Base-by-base conservation (phyloP, 2,113 vertebrate genomes). In the Empidonax alnorum region DNA sequence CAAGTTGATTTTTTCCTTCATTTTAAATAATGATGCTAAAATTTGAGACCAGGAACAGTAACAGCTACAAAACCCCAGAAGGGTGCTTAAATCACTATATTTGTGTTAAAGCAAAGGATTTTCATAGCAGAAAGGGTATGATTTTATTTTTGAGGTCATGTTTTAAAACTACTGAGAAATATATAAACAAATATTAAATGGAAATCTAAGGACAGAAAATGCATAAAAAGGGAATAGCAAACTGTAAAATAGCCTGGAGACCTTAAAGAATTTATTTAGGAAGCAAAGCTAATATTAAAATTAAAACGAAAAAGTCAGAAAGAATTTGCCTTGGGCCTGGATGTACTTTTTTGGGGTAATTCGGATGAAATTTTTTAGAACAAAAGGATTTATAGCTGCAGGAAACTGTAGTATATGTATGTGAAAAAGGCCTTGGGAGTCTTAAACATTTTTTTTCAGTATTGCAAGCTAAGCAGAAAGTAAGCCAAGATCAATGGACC, bases 1-100 rank as follows among this genome's bases (percentile, higher is more conserved):
- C 95, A 95, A 94, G 96, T 96, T 97, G 97, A 96, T 98, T 97
- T 96, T 93, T 75, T 20, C 62, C 85, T 98, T 97, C 90, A 72
- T 94, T 89, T 96, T 96, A 91, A 97, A 96, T 92, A 96, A 96
- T 58, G 94, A 96, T 91, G 92, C 59, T 96, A 96, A 97, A 91
- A 96, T 97, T 97, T 96, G 93, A 97, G 86, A 92, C 77, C 46
- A 94, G 88, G 74, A 94, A 87, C 75, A 90, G 93, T 80, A 91
- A 93, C 78, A 80, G 61, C 94, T 89, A 86, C 71, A 82, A 93
- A 93, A 65, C 52, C 96, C 80, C 93, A 92, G 73, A 96, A 93
- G 90, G 27, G 53, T 89, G 69, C 69, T 97, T 92, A 92, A 93
- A 96, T 87, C 85, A 56, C 92, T 87, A 44, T 94, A 93, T 94